A percentile compares a stretch with the other conserved stretches of the same genome.
phyloP scores from a whole-genome alignment of 2,888 invertebrate species.

The Dynastes grantii region DNA sequence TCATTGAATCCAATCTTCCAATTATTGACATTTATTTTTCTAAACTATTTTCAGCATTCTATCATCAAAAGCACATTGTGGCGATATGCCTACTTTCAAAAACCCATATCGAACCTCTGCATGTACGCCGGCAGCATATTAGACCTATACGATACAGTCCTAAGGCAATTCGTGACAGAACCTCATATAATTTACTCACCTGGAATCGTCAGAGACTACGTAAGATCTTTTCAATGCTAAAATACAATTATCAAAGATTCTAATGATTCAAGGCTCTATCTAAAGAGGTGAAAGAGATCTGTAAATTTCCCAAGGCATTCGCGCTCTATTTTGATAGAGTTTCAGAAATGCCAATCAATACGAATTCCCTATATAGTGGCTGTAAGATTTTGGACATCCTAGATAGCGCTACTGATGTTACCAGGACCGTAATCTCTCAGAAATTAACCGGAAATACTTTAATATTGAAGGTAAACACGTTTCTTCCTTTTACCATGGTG shows the following conservation, averaged over 20 bases:
- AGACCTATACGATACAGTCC: constrained; percentile 61
- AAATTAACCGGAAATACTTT: constrained; percentile 44
- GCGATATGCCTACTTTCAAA: constrained; percentile 64
- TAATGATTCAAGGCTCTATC: constrained; percentile 61
- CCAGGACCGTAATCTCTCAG: constrained; percentile 43
- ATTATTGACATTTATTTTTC: neutral
- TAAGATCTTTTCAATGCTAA: constrained; percentile 53
- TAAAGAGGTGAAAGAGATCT: constrained; percentile 61
- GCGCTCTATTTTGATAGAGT: constrained; percentile 64
- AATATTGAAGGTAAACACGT: constrained; percentile 24
- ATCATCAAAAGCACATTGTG: constrained; percentile 64
- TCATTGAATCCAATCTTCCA: too few species aligned
- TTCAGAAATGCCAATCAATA: constrained; percentile 53
- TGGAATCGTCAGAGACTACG: constrained; percentile 62
- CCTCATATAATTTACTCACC: constrained; percentile 63
- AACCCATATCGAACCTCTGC: constrained; percentile 58
- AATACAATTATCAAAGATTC: constrained; percentile 9
- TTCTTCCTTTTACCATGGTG: neutral
- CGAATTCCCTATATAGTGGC: constrained; percentile 47
- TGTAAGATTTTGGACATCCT: constrained; percentile 55
- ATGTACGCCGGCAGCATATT: constrained; percentile 65
- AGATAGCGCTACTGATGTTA: constrained; percentile 53
- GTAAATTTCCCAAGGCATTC: constrained; percentile 63
- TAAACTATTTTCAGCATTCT: constrained; percentile 58
- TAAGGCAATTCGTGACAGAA: constrained; percentile 61